Percentiles rank a stretch among this genome's conserved stretches.
These are phyloP conservation scores for Pseudochaenichthys georgianus DNA, from an alignment of 2,797 vertebrate genomes.

Conservation along the genomic window DNA sequence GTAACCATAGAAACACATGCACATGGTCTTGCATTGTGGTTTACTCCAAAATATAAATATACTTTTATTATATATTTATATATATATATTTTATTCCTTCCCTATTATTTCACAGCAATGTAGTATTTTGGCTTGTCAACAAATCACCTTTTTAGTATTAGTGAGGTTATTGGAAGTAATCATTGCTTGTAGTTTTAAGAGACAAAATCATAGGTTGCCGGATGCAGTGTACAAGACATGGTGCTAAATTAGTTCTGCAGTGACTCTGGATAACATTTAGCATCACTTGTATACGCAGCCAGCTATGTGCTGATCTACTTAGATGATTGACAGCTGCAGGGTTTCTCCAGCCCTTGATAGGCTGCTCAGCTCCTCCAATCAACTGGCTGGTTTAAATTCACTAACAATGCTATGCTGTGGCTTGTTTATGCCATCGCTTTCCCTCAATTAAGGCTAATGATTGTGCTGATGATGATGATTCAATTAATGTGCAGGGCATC, in stretches of 20 bases:
- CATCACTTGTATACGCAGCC: conserved; percentile 36
- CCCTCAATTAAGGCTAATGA: conserved; percentile 48
- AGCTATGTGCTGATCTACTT: conserved; percentile 55
- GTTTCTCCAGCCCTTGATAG: conserved; percentile 31
- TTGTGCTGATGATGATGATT: conserved; percentile 54
- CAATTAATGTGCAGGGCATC: conserved; percentile 53
- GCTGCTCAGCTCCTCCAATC: conserved; percentile 40
- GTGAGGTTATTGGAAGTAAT: neutral
- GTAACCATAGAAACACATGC: no score
- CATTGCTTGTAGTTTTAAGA: conserved; percentile 10
- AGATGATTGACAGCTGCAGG: conserved; percentile 52
- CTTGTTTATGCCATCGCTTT: conserved; percentile 52
- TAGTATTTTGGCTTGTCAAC: neutral
- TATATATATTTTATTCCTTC: no score
- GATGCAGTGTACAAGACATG: neutral
- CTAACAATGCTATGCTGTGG: conserved; percentile 44
- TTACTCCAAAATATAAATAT: no score
- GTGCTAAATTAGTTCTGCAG: neutral
- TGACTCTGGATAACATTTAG: conserved; percentile 19
- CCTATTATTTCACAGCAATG: no score
- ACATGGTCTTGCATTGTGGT: no score
- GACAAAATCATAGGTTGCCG: conserved; percentile 12
- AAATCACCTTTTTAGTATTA: neutral
- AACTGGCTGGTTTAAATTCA: conserved; percentile 30
- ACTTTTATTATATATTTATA: no score